These are phyloP conservation scores for Triplophysa bombifrons DNA, from an alignment of 2,797 vertebrate species.

Conservation along the genomic window DNA sequence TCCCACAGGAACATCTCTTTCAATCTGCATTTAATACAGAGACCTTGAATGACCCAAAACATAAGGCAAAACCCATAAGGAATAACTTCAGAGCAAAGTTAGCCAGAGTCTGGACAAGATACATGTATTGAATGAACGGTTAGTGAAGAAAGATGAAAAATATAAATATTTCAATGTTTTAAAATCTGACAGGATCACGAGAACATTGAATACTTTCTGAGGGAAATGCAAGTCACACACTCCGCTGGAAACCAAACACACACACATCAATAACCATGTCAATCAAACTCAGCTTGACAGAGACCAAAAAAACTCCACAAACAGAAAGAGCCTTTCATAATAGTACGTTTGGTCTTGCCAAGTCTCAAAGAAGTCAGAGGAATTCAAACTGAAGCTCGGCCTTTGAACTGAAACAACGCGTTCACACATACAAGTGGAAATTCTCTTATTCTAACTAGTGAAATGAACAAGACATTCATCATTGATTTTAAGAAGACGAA, in stretches of 20 bases:
- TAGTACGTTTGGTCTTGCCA: constrained; percentile 12
- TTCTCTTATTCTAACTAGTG: constrained; percentile 14
- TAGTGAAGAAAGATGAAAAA: not conserved
- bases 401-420: constrained; percentile 47
- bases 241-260: constrained; percentile 17
- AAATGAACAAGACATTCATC: constrained; percentile 42
- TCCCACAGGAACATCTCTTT: not conserved
- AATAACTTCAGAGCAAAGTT: not conserved
- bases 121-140: not conserved
- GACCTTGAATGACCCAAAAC: constrained; percentile 10
- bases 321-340: constrained; percentile 33
- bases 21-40: not conserved
- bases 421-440: constrained; percentile 28
- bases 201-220: constrained; percentile 8
- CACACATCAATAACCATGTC: constrained; percentile 37
- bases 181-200: constrained; percentile 13
- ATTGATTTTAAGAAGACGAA: constrained; percentile 24
- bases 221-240: constrained; percentile 29
- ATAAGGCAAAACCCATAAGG: not conserved
- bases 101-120: not conserved
- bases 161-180: constrained; percentile 18
- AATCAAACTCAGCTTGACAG: constrained; percentile 39
- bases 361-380: constrained; percentile 22
- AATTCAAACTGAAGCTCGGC: constrained; percentile 31
- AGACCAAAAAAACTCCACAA: constrained; percentile 22